Percentiles rank a stretch among this genome's conserved stretches.
phyloP scores from a whole-genome alignment of 2,797 vertebrate species.

The Acrossocheilus fasciatus region DNA sequence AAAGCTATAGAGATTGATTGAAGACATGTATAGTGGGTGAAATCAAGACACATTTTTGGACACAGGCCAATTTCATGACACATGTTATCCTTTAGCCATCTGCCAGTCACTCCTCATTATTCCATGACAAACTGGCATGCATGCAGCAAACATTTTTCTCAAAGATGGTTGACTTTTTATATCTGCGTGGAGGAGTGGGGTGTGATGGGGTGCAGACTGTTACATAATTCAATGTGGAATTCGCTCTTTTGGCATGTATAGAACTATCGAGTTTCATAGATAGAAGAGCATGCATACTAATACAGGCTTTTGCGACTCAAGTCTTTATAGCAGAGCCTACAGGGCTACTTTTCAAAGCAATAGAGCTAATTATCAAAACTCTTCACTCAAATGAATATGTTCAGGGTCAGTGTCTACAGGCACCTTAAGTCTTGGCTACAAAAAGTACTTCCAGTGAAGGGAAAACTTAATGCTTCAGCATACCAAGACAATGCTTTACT shows the following conservation, averaged over 20 bases:
- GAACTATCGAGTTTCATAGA: background rate
- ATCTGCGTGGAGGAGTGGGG: background rate
- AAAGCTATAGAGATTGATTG: background rate
- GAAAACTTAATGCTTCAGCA: background rate
- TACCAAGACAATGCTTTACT: background rate
- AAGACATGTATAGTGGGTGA: slow-evolving; percentile 4
- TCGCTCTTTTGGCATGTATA: background rate
- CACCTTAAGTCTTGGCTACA: background rate
- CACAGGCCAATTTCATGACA: slow-evolving; percentile 22
- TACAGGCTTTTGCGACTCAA: background rate
- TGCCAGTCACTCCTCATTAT: slow-evolving; percentile 31
- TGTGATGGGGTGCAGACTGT: slow-evolving; percentile 6
- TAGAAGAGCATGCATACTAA: background rate
- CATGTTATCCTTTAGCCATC: slow-evolving; percentile 13
- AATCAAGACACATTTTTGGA: slow-evolving; percentile 15
- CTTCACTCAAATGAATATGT: background rate
- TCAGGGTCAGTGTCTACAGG: background rate
- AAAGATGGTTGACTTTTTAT: slow-evolving; percentile 25
- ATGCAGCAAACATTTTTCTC: slow-evolving; percentile 21
- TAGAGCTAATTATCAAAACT: background rate
- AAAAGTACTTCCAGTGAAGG: background rate
- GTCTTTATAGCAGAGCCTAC: background rate
- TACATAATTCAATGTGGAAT: slow-evolving; percentile 9
- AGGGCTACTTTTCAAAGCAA: background rate
- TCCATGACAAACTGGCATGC: slow-evolving; percentile 24